Evolutionary conservation across 2,797 vertebrate genomes (phyloP).

Genomic region (Mareca strepera): DNA sequence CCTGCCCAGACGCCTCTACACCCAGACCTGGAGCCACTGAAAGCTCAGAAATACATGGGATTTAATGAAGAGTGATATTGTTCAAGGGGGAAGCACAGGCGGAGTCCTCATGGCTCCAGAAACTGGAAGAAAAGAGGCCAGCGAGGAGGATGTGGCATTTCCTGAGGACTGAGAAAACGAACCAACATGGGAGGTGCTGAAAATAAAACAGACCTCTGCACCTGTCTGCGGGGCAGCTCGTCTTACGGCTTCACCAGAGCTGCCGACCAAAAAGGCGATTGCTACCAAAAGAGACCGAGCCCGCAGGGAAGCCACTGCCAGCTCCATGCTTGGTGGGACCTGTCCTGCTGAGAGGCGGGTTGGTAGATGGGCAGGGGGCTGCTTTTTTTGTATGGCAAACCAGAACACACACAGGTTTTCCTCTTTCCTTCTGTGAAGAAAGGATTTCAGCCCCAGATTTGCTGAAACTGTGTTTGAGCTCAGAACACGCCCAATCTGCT

Average conservation of each 20-base stretch:
- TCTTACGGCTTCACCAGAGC: background rate
- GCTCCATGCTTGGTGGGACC: too few species aligned
- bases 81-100: background rate
- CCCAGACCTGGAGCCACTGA: background rate
- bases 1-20: background rate
- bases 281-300: background rate
- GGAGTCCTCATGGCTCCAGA: background rate
- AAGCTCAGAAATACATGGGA: background rate
- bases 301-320: too few species aligned
- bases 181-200: background rate
- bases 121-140: background rate
- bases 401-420: background rate
- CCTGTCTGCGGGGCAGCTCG: background rate
- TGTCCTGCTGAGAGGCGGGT: background rate
- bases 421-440: background rate
- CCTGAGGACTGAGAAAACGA: background rate
- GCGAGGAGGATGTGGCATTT: background rate
- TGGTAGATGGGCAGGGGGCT: background rate
- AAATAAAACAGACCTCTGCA: background rate
- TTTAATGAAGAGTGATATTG: rapidly evolving
- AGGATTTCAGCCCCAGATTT: background rate
- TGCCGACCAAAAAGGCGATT: background rate
- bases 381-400: background rate
- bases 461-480: background rate
- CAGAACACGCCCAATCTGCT: background rate